Conservation (phyloP, 1,140 invertebrate genomes). For the Drosophila gunungcola region DNA sequence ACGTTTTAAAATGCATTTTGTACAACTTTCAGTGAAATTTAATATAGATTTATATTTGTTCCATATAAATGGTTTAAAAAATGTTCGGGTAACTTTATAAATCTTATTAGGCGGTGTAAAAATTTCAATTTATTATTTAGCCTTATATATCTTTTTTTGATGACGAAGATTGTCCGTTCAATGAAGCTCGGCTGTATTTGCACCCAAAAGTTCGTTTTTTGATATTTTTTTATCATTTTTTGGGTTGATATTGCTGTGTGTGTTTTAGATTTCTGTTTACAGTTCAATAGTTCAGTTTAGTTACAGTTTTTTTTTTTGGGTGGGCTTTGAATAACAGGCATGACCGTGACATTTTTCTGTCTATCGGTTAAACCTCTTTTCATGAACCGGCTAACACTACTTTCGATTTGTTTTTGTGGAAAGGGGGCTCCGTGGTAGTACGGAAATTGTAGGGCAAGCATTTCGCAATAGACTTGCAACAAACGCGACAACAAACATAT, state of each 20-base stretch:
- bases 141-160: no score
- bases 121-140: no score
- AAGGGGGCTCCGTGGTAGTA: constrained; percentile 8
- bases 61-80: neutral
- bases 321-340: constrained; percentile 28
- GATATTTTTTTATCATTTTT: constrained; percentile 3
- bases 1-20: no score
- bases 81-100: neutral
- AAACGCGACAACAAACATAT: constrained; percentile 36
- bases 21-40: no score
- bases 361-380: constrained; percentile 11
- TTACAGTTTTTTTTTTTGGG: constrained; percentile 25
- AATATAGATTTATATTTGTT: neutral
- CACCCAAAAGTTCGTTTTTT: neutral
- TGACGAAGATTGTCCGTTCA: neutral
- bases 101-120: no score
- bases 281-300: constrained; percentile 54
- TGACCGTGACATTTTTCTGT: constrained; percentile 43
- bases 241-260: constrained; percentile 6
- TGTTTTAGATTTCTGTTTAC: constrained; percentile 32
- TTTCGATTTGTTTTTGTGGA: constrained; percentile 34
- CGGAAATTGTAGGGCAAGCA: constrained; percentile 50
- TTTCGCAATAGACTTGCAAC: constrained; percentile 48
- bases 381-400: constrained; percentile 28
- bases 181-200: neutral